Base-by-base conservation (phyloP, 1,140 invertebrate species). In the Bombus breviceps region DNA sequence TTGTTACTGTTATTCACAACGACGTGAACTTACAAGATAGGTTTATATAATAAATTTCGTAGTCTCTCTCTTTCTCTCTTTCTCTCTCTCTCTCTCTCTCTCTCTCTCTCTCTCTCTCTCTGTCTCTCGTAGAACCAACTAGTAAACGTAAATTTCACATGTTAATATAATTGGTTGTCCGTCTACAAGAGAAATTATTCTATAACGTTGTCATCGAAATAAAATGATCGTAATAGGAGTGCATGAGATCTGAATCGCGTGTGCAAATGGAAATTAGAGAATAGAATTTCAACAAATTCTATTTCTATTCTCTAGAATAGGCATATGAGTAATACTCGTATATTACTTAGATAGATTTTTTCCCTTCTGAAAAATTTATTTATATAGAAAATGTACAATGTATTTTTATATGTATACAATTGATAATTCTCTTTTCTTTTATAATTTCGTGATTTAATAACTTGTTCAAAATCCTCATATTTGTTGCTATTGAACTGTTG, bases 391-490 rank as follows among this genome's bases (percentile, higher is more conserved):
- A 18, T 79, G 41, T 41, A 68, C 15, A 47, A 68, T 68, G 37
- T 82, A 81, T 73, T 73, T 73, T 73, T 62, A 62, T 43, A 57
- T 62, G n/a, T 41, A 18, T 34, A 57, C 18, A 25, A 43, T 73
- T 13, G 18, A 73, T 25, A 28, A 59, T 73, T 64, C 10, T 72
- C 18, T 72, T 71, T 22, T 25, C 15, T 9, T 59, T 74, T 5
- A n/a, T 68, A 76, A 53, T 72, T 77, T 77, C 34, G 15, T 15
- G 37, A 68, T 73, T 72, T 57, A 69, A 76, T 34, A 22, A 78
- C 41, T 53, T 57, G n/a, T 73, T 47, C 5, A 18, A 73, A 78
- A 62, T 47, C 13, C 18, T 75, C 37, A 32, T 34, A 18, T 78
- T 80, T 32, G 37, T 68, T n/a, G 9, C 12, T 69, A 22, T 59